Percentiles rank a stretch among this genome's conserved stretches.
These are phyloP conservation scores for Drosophila murphyi DNA, from an alignment of 1,140 invertebrate genomes.

Conservation along the genomic window DNA sequence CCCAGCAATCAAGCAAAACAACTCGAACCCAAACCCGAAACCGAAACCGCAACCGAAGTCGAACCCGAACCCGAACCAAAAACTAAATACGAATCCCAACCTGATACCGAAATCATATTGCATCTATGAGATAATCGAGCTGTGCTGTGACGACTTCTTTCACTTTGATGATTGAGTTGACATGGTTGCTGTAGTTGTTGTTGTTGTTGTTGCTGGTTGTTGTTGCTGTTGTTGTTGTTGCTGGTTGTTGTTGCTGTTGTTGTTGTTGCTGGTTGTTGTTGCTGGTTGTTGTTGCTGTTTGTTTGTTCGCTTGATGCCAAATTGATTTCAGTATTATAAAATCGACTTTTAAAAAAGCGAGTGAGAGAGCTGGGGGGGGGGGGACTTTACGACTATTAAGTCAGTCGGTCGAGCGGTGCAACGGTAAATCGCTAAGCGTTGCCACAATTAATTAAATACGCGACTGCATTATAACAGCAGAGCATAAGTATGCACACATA, in stretches of 20 bases:
- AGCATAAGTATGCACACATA: neutral
- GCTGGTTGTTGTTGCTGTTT: neutral
- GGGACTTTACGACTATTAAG: conserved; percentile 4
- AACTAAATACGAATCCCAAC: neutral
- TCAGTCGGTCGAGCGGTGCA: conserved; percentile 23
- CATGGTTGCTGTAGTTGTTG: conserved; percentile 26
- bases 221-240: too few relatives aligned
- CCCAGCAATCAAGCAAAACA: conserved; percentile 27
- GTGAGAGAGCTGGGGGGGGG: conserved; percentile 6
- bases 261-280: neutral
- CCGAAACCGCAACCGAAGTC: too few relatives aligned
- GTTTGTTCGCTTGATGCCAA: conserved; percentile 38
- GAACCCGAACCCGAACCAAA: neutral
- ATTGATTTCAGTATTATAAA: conserved; percentile 71
- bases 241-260: neutral
- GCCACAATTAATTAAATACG: conserved; percentile 57
- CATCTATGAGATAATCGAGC: conserved; percentile 65
- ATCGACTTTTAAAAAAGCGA: conserved; percentile 33
- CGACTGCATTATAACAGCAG: conserved; percentile 14
- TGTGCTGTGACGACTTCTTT: conserved; percentile 58
- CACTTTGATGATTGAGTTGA: conserved; percentile 72
- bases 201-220: too few relatives aligned
- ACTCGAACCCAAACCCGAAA: neutral
- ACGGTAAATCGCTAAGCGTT: conserved; percentile 21
- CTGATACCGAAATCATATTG: conserved; percentile 1